Conservation (phyloP, 2,888 invertebrate species). For the Scaptomyza cyrtandrae region DNA sequence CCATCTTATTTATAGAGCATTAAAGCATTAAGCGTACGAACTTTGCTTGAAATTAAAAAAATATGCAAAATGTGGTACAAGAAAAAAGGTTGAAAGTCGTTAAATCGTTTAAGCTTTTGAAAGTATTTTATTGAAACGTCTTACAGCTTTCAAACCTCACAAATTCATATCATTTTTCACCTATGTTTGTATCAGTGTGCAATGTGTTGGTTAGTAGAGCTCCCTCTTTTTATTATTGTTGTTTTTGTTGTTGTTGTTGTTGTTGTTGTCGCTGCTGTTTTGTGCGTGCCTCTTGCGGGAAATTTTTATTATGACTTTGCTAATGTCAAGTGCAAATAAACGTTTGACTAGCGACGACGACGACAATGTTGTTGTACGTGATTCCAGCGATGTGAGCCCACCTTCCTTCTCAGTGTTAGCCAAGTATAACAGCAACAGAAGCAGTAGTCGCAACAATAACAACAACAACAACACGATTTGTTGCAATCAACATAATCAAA, state of each 20-base stretch:
- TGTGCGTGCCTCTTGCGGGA: conserved; percentile 63
- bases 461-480: conserved; percentile 45
- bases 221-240: conserved; percentile 29
- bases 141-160: neutral
- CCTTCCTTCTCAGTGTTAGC: conserved; percentile 32
- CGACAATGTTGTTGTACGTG: conserved; percentile 40
- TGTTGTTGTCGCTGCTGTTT: conserved; percentile 7
- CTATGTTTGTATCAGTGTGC: conserved; percentile 40
- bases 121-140: no score
- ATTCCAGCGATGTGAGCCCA: conserved; percentile 38
- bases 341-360: conserved; percentile 59
- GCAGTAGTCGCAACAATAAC: conserved; percentile 21
- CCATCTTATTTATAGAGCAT: no score
- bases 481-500: conserved; percentile 80
- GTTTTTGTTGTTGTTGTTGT: conserved; percentile 13
- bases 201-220: conserved; percentile 26
- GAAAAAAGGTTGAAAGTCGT: no score
- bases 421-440: conserved; percentile 19
- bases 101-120: no score
- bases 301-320: conserved; percentile 80
- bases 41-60: no score
- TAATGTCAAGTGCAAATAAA: conserved; percentile 81
- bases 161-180: conserved; percentile 9
- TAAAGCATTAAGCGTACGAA: no score
- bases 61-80: no score